Evolutionary conservation across 2,888 invertebrate species (phyloP).

Genomic region (Callyntrura guangdongensis): DNA sequence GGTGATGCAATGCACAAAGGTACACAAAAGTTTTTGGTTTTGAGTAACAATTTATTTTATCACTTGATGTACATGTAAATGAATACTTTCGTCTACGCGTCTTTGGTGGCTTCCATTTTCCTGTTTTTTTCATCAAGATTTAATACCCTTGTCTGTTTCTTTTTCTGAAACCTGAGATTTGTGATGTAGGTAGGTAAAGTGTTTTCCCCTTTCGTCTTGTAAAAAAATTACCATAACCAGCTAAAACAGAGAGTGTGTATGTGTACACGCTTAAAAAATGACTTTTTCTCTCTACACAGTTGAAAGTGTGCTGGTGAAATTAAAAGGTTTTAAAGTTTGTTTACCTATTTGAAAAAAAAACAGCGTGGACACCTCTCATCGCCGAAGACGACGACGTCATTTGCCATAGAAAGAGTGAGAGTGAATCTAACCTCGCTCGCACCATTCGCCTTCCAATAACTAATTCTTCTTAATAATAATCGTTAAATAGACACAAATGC

Average conservation of each 20-base stretch:
- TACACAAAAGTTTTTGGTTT: not conserved
- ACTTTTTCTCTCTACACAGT: not conserved
- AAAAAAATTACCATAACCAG: slow-evolving; percentile 65
- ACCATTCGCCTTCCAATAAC: slow-evolving; percentile 27
- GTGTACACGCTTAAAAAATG: not conserved
- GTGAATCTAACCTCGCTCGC: not conserved
- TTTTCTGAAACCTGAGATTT: slow-evolving; percentile 55
- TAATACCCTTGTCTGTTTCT: slow-evolving; percentile 46
- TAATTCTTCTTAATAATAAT: slow-evolving; percentile 32
- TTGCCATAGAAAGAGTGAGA: not conserved
- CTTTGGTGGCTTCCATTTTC: slow-evolving; percentile 73
- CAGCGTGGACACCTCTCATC: not conserved
- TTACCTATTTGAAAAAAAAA: not conserved
- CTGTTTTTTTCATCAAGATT: slow-evolving; percentile 53
- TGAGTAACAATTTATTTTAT: slow-evolving; percentile 36
- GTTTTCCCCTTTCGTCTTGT: slow-evolving; percentile 6
- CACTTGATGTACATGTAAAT: slow-evolving; percentile 42
- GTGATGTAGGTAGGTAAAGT: slow-evolving; percentile 2
- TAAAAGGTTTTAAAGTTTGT: slow-evolving; percentile 12
- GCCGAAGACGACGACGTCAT: not conserved
- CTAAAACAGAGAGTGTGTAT: not conserved
- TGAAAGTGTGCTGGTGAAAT: slow-evolving; percentile 43
- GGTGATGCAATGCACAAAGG: not conserved
- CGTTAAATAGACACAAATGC: not conserved
- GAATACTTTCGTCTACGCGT: slow-evolving; percentile 42